These are phyloP conservation scores for Dione vanillae DNA, from an alignment of 2,888 invertebrate genomes.

Conservation along the genomic window DNA sequence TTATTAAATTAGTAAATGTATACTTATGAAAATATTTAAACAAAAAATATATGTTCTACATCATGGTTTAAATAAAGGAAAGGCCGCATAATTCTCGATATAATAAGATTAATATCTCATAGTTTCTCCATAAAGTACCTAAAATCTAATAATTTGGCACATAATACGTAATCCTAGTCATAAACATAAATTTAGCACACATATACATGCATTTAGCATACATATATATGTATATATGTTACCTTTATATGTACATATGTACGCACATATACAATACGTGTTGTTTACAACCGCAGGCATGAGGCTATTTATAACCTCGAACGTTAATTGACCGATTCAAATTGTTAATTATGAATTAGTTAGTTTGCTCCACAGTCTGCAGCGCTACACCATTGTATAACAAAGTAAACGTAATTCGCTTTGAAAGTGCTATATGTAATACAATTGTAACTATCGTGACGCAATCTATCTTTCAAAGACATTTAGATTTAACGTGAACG, in stretches of 20 bases:
- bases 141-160: too few relatives aligned
- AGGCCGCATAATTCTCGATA: too few relatives aligned
- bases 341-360: slow-evolving; percentile 10
- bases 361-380: not conserved
- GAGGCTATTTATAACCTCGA: slow-evolving; percentile 19
- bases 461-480: not conserved
- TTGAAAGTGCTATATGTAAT: not conserved
- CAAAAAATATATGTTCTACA: too few relatives aligned
- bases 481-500: not conserved
- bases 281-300: slow-evolving; percentile 25
- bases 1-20: too few relatives aligned
- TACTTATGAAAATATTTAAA: too few relatives aligned
- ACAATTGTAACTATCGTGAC: not conserved
- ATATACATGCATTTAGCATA: too few relatives aligned
- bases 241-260: not conserved
- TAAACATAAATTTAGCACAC: too few relatives aligned
- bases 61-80: too few relatives aligned
- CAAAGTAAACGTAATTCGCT: slow-evolving; percentile 7
- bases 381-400: not conserved
- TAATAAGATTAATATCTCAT: too few relatives aligned
- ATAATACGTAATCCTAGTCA: too few relatives aligned
- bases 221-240: too few relatives aligned
- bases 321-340: slow-evolving; percentile 15
- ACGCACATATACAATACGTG: not conserved
- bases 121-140: too few relatives aligned